Percentiles rank a stretch among this genome's conserved stretches.
Evolutionary conservation across 2,888 invertebrate genomes (phyloP).

Genomic region (Tineola bisselliella): DNA sequence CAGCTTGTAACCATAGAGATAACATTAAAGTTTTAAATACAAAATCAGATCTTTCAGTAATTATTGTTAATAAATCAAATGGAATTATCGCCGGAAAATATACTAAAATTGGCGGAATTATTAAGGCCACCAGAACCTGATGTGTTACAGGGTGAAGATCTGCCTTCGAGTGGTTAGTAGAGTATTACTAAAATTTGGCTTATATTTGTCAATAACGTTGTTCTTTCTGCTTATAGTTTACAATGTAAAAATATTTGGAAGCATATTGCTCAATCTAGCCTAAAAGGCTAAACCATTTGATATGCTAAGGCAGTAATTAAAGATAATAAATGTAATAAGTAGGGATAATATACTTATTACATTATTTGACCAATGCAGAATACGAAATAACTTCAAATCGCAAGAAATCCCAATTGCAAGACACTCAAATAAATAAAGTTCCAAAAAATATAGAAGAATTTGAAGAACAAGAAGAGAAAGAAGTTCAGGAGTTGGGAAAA

Average conservation of each 20-base stretch:
- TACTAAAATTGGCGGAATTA: slow-evolving; percentile 42
- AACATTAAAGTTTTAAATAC: not conserved
- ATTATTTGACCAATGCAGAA: slow-evolving; percentile 23
- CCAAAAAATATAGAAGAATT: slow-evolving; percentile 55
- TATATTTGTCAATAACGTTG: too few species aligned
- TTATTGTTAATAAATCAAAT: slow-evolving; percentile 20
- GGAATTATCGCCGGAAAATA: slow-evolving; percentile 35
- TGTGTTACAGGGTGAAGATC: slow-evolving; percentile 49
- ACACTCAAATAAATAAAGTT: not conserved
- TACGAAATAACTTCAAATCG: slow-evolving; percentile 48
- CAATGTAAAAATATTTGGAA: too few species aligned
- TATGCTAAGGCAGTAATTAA: too few species aligned
- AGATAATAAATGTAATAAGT: too few species aligned
- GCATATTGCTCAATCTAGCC: too few species aligned
- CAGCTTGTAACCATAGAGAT: not conserved
- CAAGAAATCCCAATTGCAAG: slow-evolving; percentile 14
- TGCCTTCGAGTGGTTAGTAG: slow-evolving; percentile 31
- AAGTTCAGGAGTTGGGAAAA: slow-evolving; percentile 50
- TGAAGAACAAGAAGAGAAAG: slow-evolving; percentile 60
- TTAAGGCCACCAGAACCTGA: slow-evolving; percentile 50
- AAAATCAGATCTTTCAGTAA: not conserved
- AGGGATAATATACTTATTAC: too few species aligned
- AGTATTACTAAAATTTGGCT: too few species aligned
- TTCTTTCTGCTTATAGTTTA: not conserved
- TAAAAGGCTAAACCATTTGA: too few species aligned